A percentile compares a stretch with the other conserved stretches of the same genome.
Conservation (phyloP, 2,113 vertebrate species). For the Varanus salvator region DNA sequence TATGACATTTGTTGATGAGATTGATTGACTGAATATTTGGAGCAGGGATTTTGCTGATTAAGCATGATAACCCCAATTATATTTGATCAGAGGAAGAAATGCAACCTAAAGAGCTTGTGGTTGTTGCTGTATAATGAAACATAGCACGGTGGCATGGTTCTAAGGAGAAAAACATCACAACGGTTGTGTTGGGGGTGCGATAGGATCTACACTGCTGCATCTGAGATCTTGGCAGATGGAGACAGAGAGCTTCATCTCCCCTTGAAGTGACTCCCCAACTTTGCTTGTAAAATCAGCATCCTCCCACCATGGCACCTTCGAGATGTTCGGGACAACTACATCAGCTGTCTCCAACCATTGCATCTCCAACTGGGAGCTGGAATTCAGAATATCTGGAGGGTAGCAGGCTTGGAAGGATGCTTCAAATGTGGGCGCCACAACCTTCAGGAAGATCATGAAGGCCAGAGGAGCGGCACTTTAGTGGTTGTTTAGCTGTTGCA, state of each 20-base stretch:
- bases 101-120: neutral
- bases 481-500: neutral
- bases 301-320: neutral
- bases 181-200: neutral
- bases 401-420: neutral
- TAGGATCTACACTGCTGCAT: neutral
- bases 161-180: neutral
- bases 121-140: neutral
- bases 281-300: neutral
- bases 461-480: neutral
- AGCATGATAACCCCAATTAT: conserved; percentile 27
- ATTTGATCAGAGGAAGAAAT: conserved; percentile 3
- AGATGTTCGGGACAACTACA: neutral
- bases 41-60: neutral
- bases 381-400: too few relatives aligned
- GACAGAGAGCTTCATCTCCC: neutral
- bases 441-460: neutral
- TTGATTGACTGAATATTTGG: neutral
- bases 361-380: neutral
- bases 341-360: neutral
- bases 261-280: neutral
- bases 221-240: too few relatives aligned
- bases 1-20: neutral
- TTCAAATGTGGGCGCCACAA: neutral
- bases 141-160: neutral